Conservation (phyloP, 92 coral and sea anemone genomes). For the Paragorgia papillata region DNA sequence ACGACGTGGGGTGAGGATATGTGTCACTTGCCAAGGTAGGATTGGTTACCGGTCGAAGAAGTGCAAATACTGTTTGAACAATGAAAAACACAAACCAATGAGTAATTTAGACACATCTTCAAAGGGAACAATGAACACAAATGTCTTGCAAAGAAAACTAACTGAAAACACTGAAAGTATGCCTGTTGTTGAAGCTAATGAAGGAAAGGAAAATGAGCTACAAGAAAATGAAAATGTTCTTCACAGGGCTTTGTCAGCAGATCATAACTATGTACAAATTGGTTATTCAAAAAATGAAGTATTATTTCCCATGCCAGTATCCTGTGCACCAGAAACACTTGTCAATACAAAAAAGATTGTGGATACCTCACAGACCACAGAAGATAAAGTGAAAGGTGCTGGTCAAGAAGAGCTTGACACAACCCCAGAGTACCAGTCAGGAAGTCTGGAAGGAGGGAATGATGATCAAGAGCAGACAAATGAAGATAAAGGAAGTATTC, state of each 20-base stretch:
- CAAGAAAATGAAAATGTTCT: not conserved
- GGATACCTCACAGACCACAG: not conserved
- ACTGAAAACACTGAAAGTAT: not conserved
- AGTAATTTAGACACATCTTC: not conserved
- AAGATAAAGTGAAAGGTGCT: not conserved
- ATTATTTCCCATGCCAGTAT: not conserved
- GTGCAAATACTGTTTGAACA: conserved; percentile 74
- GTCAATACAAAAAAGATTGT: not conserved
- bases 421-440: too few species aligned
- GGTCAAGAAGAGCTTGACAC: not conserved
- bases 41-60: conserved; percentile 93
- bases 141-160: not conserved
- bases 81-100: not conserved
- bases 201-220: not conserved
- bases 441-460: conserved; percentile 19
- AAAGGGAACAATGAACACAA: not conserved
- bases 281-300: not conserved
- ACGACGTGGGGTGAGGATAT: conserved; percentile 90
- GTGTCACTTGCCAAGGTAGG: conserved; percentile 77
- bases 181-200: not conserved
- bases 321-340: not conserved
- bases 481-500: not conserved
- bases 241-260: not conserved
- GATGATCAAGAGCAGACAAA: conserved; percentile 29
- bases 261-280: not conserved